Percentiles rank a stretch among this genome's conserved stretches.
Evolutionary conservation across 2,888 invertebrate genomes (phyloP).

Genomic region (Catocala fraxini): DNA sequence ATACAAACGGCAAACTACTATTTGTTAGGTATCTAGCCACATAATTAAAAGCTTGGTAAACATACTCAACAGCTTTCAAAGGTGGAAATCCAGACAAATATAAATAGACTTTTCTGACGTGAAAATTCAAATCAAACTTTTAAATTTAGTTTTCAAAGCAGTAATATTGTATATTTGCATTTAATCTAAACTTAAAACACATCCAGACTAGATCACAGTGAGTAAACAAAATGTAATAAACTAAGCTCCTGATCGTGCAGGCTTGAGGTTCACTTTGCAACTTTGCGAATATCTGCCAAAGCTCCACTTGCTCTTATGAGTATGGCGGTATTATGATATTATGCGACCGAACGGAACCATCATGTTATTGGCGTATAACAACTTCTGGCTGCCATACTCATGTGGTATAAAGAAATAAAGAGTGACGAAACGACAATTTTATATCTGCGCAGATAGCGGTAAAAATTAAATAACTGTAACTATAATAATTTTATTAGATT

Average conservation of each 20-base stretch:
- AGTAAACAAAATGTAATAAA: slow-evolving; percentile 38
- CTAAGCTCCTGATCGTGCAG: slow-evolving; percentile 42
- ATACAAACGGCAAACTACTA: no score
- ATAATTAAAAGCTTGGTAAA: no score
- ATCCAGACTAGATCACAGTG: slow-evolving; percentile 8
- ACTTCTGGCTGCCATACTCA: slow-evolving; percentile 31
- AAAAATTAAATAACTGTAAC: no score
- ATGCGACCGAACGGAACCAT: slow-evolving; percentile 64
- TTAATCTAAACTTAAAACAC: slow-evolving; percentile 35
- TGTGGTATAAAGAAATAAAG: not conserved
- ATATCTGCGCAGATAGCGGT: no score
- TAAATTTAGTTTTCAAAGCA: slow-evolving; percentile 11
- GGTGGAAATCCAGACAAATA: not conserved
- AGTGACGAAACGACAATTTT: not conserved
- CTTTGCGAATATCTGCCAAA: slow-evolving; percentile 78
- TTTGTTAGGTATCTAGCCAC: no score
- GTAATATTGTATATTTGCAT: slow-evolving; percentile 20
- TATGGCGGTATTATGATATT: slow-evolving; percentile 69
- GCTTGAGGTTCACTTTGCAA: slow-evolving; percentile 67
- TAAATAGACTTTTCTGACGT: not conserved
- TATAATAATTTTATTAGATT: no score
- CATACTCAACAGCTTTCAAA: no score
- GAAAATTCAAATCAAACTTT: not conserved
- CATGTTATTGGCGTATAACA: slow-evolving; percentile 71
- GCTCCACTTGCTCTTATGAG: slow-evolving; percentile 58